A percentile compares a stretch with the other conserved stretches of the same genome.
Evolutionary conservation across 2,888 invertebrate genomes (phyloP).

Genomic region (Lamellibrachia columna): DNA sequence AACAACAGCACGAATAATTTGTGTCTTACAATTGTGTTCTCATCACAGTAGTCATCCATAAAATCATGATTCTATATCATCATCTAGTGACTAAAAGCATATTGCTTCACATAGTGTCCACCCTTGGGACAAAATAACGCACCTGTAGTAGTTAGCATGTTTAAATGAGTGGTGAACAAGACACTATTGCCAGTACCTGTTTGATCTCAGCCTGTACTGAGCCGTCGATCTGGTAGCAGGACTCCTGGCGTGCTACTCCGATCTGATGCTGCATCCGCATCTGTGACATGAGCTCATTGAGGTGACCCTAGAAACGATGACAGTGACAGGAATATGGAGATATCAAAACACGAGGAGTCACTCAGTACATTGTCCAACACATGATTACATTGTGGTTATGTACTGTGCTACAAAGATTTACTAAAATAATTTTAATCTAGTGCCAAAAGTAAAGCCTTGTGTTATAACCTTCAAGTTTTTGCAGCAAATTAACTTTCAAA

Average conservation of each 20-base stretch:
- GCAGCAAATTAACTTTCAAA: no score
- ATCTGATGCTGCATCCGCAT: constrained; percentile 70
- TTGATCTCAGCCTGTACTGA: constrained; percentile 72
- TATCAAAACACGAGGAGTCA: no score
- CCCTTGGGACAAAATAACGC: no score
- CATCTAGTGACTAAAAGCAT: no score
- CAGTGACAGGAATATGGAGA: background rate
- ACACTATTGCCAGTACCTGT: constrained; percentile 62
- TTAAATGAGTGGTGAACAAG: background rate
- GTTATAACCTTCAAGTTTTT: no score
- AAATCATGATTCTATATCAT: no score
- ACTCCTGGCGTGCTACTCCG: constrained; percentile 68
- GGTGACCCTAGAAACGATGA: constrained; percentile 75
- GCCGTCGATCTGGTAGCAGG: constrained; percentile 82
- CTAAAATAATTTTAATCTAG: background rate
- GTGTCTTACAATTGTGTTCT: no score
- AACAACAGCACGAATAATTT: no score
- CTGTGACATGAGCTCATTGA: constrained; percentile 89
- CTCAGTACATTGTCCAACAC: no score
- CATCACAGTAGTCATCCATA: no score
- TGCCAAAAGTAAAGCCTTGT: no score
- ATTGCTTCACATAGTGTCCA: no score
- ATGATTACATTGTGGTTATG: background rate
- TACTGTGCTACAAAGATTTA: constrained; percentile 1
- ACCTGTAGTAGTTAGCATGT: background rate